phyloP scores from a whole-genome alignment of 2,888 invertebrate genomes.

The Sphecodes monilicornis region DNA sequence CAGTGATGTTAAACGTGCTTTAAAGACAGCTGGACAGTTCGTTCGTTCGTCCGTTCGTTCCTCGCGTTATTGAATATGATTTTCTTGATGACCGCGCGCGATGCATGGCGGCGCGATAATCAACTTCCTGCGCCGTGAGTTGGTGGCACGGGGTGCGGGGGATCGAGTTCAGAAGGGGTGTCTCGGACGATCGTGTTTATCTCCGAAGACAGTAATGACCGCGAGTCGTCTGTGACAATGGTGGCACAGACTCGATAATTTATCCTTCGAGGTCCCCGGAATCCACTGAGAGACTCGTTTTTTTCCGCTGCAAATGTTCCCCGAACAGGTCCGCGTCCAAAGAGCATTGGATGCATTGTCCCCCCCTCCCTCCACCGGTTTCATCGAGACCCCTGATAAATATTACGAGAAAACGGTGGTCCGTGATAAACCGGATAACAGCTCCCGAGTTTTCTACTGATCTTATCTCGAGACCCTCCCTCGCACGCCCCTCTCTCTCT shows the following conservation, averaged over 20 bases:
- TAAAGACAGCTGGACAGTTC: conserved; percentile 29
- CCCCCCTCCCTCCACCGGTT: not conserved
- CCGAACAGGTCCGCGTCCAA: conserved; percentile 42
- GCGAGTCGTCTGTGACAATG: conserved; percentile 38
- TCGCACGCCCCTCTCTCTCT: not conserved
- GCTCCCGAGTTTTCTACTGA: conserved; percentile 5
- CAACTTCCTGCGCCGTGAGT: conserved; percentile 59
- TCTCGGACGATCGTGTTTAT: conserved; percentile 52
- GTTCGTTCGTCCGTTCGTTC: conserved; percentile 36
- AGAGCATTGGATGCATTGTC: conserved; percentile 54
- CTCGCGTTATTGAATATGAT: conserved; percentile 57
- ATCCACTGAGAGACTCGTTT: not conserved
- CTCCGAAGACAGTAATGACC: conserved; percentile 54
- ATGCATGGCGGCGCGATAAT: conserved; percentile 60
- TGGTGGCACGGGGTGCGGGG: conserved; percentile 18
- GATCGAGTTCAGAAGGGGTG: conserved; percentile 47
- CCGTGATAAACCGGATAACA: conserved; percentile 33
- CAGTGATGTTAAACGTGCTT: conserved; percentile 29
- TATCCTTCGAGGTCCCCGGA: conserved; percentile 40
- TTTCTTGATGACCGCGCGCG: conserved; percentile 54
- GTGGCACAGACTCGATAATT: conserved; percentile 38
- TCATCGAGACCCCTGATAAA: conserved; percentile 36
- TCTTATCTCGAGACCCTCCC: not conserved
- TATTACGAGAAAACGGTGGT: conserved; percentile 2
- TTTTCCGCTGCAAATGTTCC: not conserved